These are phyloP conservation scores for Grammomys surdaster DNA, from an alignment of 2,113 vertebrate species.

Conservation along the genomic window DNA sequence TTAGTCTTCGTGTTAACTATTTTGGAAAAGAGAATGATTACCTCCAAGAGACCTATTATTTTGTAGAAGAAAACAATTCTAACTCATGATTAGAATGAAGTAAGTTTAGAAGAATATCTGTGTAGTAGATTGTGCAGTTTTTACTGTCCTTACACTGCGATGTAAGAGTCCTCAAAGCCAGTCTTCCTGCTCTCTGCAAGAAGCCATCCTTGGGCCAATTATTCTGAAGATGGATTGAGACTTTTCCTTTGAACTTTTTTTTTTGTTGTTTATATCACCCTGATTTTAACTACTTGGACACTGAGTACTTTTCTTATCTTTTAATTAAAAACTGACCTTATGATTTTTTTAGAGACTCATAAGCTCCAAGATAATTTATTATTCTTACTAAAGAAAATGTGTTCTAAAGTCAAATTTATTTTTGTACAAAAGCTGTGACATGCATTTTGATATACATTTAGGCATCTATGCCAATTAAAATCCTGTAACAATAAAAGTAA, in stretches of 20 bases:
- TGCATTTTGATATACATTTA: constrained; percentile 81
- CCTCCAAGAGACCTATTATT: not conserved
- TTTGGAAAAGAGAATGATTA: constrained; percentile 61
- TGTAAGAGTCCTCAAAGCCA: constrained; percentile 9
- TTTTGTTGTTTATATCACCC: constrained; percentile 45
- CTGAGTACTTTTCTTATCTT: constrained; percentile 69
- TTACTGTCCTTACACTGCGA: constrained; percentile 42
- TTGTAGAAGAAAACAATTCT: constrained; percentile 54
- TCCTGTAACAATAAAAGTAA: constrained; percentile 75
- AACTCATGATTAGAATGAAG: constrained; percentile 16
- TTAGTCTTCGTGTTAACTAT: not conserved
- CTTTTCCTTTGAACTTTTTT: not conserved
- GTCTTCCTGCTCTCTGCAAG: constrained; percentile 35
- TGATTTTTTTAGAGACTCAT: constrained; percentile 69
- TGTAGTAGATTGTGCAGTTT: not conserved
- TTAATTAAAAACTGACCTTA: constrained; percentile 79
- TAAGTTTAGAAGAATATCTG: constrained; percentile 59
- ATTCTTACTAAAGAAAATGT: constrained; percentile 70
- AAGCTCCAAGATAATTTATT: constrained; percentile 73
- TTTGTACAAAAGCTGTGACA: constrained; percentile 74
- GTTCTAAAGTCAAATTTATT: constrained; percentile 76
- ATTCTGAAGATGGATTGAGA: constrained; percentile 57
- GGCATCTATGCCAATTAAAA: constrained; percentile 74
- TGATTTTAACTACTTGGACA: constrained; percentile 64
- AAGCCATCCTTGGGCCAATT: constrained; percentile 58